phyloP scores from a whole-genome alignment of 2,113 vertebrate genomes.

The Aldabrachelys gigantea region DNA sequence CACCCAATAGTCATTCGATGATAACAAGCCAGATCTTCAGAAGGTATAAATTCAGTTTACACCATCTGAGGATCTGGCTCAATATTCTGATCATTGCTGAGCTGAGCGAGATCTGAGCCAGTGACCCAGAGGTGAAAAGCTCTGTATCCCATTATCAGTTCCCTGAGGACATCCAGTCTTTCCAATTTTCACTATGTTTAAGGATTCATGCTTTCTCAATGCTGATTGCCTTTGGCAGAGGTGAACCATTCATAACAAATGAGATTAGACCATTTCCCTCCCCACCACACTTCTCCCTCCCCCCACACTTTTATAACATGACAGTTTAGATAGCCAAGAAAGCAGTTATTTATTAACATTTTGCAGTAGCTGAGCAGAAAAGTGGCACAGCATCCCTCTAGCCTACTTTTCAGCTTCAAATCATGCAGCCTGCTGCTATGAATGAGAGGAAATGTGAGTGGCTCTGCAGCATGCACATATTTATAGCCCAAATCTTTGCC shows the following conservation, averaged over 20 bases:
- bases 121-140: constrained; percentile 28
- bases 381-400: not conserved
- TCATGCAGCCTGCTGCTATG: not conserved
- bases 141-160: constrained; percentile 28
- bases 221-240: constrained; percentile 30
- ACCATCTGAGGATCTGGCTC: not conserved
- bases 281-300: not conserved
- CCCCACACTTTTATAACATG: not conserved
- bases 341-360: not conserved
- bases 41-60: not conserved
- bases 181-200: constrained; percentile 11
- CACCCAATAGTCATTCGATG: not conserved
- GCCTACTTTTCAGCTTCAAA: not conserved
- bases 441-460: not conserved
- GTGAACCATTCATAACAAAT: not conserved
- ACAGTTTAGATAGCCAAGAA: constrained; percentile 4
- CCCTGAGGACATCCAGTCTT: constrained; percentile 14
- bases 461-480: not conserved
- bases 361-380: not conserved
- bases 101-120: constrained; percentile 35
- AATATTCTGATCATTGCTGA: not conserved
- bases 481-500: not conserved
- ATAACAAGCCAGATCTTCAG: accelerated
- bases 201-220: constrained; percentile 21
- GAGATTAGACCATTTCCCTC: not conserved